Base-by-base conservation (phyloP, 1,140 invertebrate species). In the Microplitis demolitor region DNA sequence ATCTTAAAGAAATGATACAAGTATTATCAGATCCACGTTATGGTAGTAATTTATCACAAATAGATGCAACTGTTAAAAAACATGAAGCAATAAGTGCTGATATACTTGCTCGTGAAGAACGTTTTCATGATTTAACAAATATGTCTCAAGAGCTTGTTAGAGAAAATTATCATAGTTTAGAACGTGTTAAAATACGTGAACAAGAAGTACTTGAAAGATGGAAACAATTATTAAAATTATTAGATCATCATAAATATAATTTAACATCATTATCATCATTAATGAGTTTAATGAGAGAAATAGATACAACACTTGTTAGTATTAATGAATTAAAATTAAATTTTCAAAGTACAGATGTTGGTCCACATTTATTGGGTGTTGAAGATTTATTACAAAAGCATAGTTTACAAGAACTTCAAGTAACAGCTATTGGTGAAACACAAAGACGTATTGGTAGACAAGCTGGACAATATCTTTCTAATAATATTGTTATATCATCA, bases 11-110 rank as follows among this genome's bases (percentile, higher is more conserved):
- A 87, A 99, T 99, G 97, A 97, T 96, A 72, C 95, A 96, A 85
- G 97, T 99, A 9, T 84, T 99, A 16, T 95, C 93, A 0, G 97
- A 99, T 88, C 95, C 97, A 6, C 90, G 96, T 71, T 97, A 97
- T 83, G 95, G 95, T 33, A 94, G 92, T 78, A 97, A 96, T 88
- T 87, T 98, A 71, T 90, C 92, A 0, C 97, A 99, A 84, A 96
- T 99, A 0, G 98, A 99, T 82, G 97, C 97, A 8, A 98, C 97
- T 0, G 91, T 99, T 4, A 99, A 99, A 88, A 99, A 99, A 84
- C 97, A 99, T 83, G 97, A 99, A 87, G 98, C 98, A 24, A 98
- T 99, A 64, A 96, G 95, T 77, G 97, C 97, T 0, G 98, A 99
- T 82, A 99, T 99, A 73, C 86, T 98, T 39, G 95, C 97, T 4